Evolutionary conservation across 2,113 vertebrate species (phyloP).

Genomic region (Rhabdornis inornatus): DNA sequence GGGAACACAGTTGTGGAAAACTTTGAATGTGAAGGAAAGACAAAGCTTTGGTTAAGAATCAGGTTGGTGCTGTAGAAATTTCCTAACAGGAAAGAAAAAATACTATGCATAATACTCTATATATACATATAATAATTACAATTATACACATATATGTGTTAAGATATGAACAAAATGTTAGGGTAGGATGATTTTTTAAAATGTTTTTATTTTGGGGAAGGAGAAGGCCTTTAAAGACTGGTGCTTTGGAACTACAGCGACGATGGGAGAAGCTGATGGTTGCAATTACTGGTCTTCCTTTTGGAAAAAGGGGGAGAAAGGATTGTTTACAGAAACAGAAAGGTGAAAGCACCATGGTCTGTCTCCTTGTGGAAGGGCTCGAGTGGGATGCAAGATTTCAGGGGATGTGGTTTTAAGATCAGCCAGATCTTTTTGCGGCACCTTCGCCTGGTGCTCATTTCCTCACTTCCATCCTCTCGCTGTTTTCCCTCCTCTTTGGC

Average conservation of each 20-base stretch:
- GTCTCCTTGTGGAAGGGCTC: neutral
- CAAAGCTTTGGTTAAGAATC: neutral
- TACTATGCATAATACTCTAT: neutral
- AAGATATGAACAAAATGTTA: neutral
- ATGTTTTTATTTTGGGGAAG: neutral
- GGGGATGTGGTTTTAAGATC: neutral
- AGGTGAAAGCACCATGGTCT: neutral
- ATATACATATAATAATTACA: no score
- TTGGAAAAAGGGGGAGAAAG: neutral
- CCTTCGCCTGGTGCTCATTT: neutral
- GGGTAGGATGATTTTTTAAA: neutral
- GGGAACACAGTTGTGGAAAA: neutral
- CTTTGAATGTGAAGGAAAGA: neutral
- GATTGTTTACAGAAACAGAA: neutral
- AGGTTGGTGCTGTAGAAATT: neutral
- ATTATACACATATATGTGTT: rapidly evolving
- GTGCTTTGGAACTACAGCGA: neutral
- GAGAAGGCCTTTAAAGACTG: neutral
- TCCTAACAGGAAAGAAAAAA: neutral
- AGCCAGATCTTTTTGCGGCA: no score
- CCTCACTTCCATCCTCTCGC: neutral
- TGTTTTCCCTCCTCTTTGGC: neutral
- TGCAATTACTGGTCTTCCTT: neutral
- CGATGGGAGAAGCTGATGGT: neutral
- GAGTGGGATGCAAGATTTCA: neutral